Evolutionary conservation across 1,140 invertebrate species (phyloP).

Genomic region (Habropoda laboriosa): DNA sequence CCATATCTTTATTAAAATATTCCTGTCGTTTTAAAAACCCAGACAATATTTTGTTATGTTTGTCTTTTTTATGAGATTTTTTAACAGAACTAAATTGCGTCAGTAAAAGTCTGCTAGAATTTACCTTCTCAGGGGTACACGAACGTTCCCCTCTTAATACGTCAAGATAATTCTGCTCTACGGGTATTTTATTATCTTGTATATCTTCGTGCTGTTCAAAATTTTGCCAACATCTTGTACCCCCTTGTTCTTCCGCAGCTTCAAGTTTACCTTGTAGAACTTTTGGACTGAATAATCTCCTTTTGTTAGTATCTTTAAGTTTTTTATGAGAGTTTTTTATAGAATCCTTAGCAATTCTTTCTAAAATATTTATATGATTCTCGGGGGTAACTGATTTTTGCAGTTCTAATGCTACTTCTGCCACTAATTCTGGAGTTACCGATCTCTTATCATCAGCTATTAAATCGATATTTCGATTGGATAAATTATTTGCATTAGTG

Average conservation of each 20-base stretch:
- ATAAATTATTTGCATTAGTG: neutral
- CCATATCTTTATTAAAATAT: constrained; percentile 45
- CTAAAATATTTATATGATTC: constrained; percentile 68
- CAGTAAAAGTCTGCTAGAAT: constrained; percentile 74
- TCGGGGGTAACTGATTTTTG: constrained; percentile 67
- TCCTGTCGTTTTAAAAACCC: constrained; percentile 65
- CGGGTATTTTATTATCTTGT: neutral
- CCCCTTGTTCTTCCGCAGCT: neutral
- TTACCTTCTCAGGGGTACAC: constrained; percentile 73
- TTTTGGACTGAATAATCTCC: constrained; percentile 59
- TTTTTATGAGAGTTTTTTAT: constrained; percentile 78
- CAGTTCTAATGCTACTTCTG: neutral
- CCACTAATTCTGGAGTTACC: neutral
- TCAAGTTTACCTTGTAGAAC: constrained; percentile 25
- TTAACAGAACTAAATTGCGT: constrained; percentile 75
- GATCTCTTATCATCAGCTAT: neutral
- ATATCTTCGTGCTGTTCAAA: neutral
- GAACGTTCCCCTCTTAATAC: constrained; percentile 52
- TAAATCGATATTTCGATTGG: no score
- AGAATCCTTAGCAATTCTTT: constrained; percentile 67
- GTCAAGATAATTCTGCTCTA: neutral
- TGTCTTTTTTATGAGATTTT: constrained; percentile 77
- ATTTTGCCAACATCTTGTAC: neutral
- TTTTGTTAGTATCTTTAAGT: constrained; percentile 72
- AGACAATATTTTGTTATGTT: constrained; percentile 69